Percentiles rank a stretch among this genome's conserved stretches.
Evolutionary conservation across 37 sponge, comb jelly and placozoan genomes (phyloP).

Genomic region (Geodia barretti): DNA sequence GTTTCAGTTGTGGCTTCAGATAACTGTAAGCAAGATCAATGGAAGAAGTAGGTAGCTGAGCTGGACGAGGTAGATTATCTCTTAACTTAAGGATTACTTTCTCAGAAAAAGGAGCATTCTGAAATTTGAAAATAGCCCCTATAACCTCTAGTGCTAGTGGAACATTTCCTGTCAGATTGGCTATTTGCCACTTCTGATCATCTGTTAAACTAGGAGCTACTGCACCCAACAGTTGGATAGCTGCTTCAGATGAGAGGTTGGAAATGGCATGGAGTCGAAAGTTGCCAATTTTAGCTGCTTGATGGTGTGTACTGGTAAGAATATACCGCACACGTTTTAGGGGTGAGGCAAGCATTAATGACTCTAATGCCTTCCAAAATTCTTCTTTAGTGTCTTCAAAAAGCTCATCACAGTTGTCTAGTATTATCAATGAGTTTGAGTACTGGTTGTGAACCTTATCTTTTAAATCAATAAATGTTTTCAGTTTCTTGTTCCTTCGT

Average conservation of each 20-base stretch:
- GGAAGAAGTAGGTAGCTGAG: constrained; percentile 11
- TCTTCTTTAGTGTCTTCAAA: background rate
- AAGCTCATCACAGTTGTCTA: constrained; percentile 34
- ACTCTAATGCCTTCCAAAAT: constrained; percentile 3
- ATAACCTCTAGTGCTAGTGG: constrained; percentile 43
- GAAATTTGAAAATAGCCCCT: constrained; percentile 8
- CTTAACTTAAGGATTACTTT: constrained; percentile 4
- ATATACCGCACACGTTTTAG: background rate
- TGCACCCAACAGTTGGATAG: constrained; percentile 1
- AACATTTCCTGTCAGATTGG: constrained; percentile 30
- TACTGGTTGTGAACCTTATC: background rate
- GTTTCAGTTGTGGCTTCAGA: background rate
- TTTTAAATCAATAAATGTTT: constrained; percentile 5
- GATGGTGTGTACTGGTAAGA: no score
- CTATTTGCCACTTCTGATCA: constrained; percentile 10
- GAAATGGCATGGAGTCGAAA: background rate
- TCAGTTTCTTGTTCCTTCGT: background rate
- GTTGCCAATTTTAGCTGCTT: background rate
- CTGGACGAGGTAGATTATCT: background rate
- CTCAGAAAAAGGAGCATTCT: background rate
- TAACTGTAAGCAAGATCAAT: constrained; percentile 19
- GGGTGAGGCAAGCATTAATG: background rate
- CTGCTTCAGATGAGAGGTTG: background rate
- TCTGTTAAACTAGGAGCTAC: background rate
- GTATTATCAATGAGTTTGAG: background rate